Conservation (phyloP, 2,797 vertebrate genomes). For the Tadarida brasiliensis region DNA sequence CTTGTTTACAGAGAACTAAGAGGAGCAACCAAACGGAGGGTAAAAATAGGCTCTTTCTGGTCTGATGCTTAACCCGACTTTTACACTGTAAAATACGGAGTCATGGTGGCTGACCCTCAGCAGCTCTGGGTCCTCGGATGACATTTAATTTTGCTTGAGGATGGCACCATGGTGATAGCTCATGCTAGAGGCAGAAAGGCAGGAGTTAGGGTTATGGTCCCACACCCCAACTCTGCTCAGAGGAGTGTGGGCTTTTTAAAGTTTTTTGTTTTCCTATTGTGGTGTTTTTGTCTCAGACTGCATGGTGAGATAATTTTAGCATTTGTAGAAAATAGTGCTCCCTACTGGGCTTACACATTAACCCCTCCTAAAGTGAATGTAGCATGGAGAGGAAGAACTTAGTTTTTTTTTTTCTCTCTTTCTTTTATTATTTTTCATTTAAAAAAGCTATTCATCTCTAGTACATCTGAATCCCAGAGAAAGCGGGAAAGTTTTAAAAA, state of each 20-base stretch:
- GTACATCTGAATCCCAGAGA: constrained; percentile 8
- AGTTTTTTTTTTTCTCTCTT: not conserved
- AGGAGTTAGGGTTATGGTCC: not conserved
- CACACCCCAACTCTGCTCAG: not conserved
- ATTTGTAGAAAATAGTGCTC: constrained; percentile 36
- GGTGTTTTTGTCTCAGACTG: constrained; percentile 35
- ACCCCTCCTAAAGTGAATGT: constrained; percentile 36
- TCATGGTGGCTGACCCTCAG: not conserved
- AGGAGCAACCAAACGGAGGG: not conserved
- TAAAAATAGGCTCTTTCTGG: not conserved
- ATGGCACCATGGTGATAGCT: not conserved
- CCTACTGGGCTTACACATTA: constrained; percentile 10
- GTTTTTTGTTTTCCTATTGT: not conserved
- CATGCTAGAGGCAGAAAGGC: not conserved
- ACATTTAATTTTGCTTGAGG: constrained; percentile 51
- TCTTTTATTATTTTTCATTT: constrained; percentile 52
- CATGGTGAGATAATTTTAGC: constrained; percentile 66
- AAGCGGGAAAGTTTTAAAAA: constrained; percentile 29
- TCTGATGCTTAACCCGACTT: constrained; percentile 34
- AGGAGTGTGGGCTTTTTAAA: not conserved
- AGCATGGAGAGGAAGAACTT: not conserved
- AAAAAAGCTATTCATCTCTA: constrained; percentile 12
- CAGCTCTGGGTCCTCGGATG: not conserved
- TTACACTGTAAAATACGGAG: not conserved
- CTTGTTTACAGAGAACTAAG: constrained; percentile 29